Percentiles rank a stretch among this genome's conserved stretches.
Evolutionary conservation across 1,140 invertebrate species (phyloP).

Genomic region (Drosophila navojoa): DNA sequence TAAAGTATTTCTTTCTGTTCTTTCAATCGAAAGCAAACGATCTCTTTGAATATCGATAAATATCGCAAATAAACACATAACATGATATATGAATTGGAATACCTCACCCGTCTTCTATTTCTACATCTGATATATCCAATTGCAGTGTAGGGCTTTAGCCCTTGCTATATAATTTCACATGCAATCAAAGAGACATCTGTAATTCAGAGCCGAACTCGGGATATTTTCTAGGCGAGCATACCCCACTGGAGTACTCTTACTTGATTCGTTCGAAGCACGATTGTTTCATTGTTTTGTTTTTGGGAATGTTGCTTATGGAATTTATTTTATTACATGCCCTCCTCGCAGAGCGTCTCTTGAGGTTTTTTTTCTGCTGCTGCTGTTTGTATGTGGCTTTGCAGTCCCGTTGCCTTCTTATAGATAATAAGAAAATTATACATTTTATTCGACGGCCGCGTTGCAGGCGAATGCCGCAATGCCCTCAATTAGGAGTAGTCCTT

Average conservation of each 20-base stretch:
- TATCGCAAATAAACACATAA: too few species aligned
- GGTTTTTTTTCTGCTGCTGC: constrained; percentile 19
- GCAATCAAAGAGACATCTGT: too few species aligned
- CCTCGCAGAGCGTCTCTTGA: background rate
- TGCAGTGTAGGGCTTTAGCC: too few species aligned
- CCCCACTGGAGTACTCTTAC: too few species aligned
- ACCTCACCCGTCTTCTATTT: constrained; percentile 16
- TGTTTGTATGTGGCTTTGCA: constrained; percentile 48
- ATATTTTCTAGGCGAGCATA: too few species aligned
- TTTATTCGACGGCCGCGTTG: constrained; percentile 62
- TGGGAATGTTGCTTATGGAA: constrained; percentile 81
- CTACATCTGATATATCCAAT: background rate
- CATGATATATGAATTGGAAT: too few species aligned
- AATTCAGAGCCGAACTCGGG: too few species aligned
- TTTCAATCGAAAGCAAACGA: too few species aligned
- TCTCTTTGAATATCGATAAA: too few species aligned
- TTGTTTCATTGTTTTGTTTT: constrained; percentile 26
- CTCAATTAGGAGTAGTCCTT: constrained; percentile 68
- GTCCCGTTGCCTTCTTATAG: constrained; percentile 59
- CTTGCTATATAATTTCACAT: too few species aligned
- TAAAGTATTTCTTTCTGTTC: too few species aligned
- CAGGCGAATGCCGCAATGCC: constrained; percentile 67
- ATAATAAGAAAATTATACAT: constrained; percentile 84
- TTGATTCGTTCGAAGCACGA: too few species aligned
- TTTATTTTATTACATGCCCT: constrained; percentile 72